Evolutionary conservation across 1,140 invertebrate genomes (phyloP), one percentile per base, ranked within the genome.

Genomic region (Prorops nasuta): DNA sequence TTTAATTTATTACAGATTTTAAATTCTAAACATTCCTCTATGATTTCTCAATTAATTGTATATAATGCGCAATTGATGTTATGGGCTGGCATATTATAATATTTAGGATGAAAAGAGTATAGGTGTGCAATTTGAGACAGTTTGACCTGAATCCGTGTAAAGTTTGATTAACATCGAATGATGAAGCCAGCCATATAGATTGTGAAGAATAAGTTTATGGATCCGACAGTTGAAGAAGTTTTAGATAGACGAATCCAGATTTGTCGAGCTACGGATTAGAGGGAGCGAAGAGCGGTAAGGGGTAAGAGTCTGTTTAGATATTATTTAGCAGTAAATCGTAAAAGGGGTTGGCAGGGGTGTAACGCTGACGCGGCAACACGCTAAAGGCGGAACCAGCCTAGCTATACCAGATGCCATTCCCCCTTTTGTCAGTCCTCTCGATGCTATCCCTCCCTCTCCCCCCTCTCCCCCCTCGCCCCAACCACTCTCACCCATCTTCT

Each of bases 301-400:
- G 17, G 36, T 15, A 64, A 55, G 55, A 37, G 49, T 37, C 64
- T 68, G 65, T 68, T 72, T 70, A 64, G 67, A 72, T 73, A 74
- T 73, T 73, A 74, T 74, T 71, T 71, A 67, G 64, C 69, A 69
- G 63, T 74, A 73, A 73, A 73, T 74, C 66, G 60, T 51, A 32
- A 60, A 46, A 40, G 58, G 52, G 59, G 51, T 55, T 62, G 67
- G 56, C 57, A 50, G 38, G 54, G 64, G 62, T 69, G 66, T 72
- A 65, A 56, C 66, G 71, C 67, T 76, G 73, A 76, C 67, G 65
- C 60, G 51, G 65, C 64, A 62, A 76, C 73, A 74, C 62, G 73
- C 60, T 74, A 74, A 74, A 71, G 73, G 73, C 73, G 73, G 63
- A 64, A 68, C 71, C 58, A 44, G 49, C 49, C 58, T 56, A 53